Base-by-base conservation (phyloP, 2,797 vertebrate species). In the Setipinna tenuifilis region DNA sequence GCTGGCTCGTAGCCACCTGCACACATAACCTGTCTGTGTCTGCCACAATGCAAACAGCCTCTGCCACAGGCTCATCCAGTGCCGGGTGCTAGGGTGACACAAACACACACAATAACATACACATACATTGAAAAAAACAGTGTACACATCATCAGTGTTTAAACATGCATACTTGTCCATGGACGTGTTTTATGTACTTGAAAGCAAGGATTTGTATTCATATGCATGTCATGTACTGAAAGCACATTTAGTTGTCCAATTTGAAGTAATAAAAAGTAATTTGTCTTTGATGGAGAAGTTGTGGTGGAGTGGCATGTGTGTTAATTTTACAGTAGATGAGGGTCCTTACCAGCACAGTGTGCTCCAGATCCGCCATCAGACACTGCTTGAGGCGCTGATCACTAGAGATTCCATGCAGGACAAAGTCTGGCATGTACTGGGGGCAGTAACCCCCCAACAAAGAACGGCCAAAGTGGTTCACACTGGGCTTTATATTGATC, bases 1-100 rank as follows among this genome's bases (percentile, higher is more conserved):
- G 94, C 94, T 97, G 97, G 91, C 96, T 97, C 0, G 96, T 96
- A 84, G 95, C 96, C 83, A 97, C 94, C 89, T 97, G 97, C 7
- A 97, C 97, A 0, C 93, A 96, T 93, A 96, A 95, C 87, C 94
- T 96, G 89, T 97, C 97, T 0, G 95, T 96, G 90, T 97, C 96
- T 71, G 97, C 97, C 68, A 97, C 94, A 89, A 97, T 96, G 78
- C 97, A 97, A 87, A 97, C 88, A 0, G 97, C 96, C 91, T 97
- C 97, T 0, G 96, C 96, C 35, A 97, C 94, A 0, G 96, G 96
- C 88, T 97, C 97, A 82, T 97, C 97, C 41, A 97, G 92, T 28
- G 96, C 95, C 0, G 97, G 97, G 86, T 97, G 96, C 97, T 97
- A 91, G 21, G 48, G 10, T 78, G 16, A 87, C 57, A 35, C 21